Evolutionary conservation across 2,888 invertebrate species (phyloP), one percentile per base, ranked within the genome.

Genomic region (Scaptomyza flava): DNA sequence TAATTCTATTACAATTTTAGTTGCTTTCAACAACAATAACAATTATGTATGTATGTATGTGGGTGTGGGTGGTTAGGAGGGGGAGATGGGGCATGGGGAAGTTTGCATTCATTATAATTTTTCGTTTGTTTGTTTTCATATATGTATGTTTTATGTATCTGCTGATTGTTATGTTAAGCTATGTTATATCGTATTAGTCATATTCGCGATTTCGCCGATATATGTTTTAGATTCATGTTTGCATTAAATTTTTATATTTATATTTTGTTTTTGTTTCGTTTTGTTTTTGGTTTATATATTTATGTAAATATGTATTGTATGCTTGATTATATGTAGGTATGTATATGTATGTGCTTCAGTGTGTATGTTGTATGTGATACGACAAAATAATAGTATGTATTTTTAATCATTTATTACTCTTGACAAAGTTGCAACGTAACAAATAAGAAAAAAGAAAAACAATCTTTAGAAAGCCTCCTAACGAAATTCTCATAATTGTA

Each of bases 1-100:
- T 89, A 81, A 89, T 87, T 87, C 89, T 84, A 84, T 84, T 84
- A 84, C 89, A 84, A 79, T 84, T 84, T 89, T 73, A 89, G 89
- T 84, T 89, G 84, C 84, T 65, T 84, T 89, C 68, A 84, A 84
- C 84, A 89, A 84, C 84, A 84, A 84, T 89, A 84, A 84, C 84
- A 84, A 84, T 84, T 84, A 88, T 83, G 86, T 79, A 58, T 73
- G 86, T 79, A 58, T 73, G 72, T 59, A 17, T 41, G 60, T 66
- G 36, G 36, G 36, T 36, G 36, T 36, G 23, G 23, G 23, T 23
- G 0, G 2, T 6, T n/a, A 14, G 14, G 14, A 12, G 33, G 33
- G 33, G 31, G 27, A 23, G 27, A 5, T 1, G 5, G 27, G 27
- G 27, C 8, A 9, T 31, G 38, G 50, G 17, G 33, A 17, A 48